Percentiles rank a stretch among this genome's conserved stretches.
phyloP scores from a whole-genome alignment of 2,888 invertebrate genomes.

The Lasius fuliginosus region DNA sequence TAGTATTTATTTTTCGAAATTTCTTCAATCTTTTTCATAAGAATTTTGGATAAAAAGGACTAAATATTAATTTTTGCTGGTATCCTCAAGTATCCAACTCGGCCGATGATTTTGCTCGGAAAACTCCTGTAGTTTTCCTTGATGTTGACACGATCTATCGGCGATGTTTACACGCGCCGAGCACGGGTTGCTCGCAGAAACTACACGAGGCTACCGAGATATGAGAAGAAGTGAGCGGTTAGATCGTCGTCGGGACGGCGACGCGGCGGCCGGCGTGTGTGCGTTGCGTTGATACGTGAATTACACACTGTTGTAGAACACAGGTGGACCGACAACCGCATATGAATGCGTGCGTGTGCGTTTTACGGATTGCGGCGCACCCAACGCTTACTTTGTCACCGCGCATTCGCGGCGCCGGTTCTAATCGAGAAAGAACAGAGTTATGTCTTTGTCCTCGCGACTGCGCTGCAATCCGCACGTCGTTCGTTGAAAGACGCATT shows the following conservation, averaged over 20 bases:
- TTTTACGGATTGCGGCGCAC: slow-evolving; percentile 73
- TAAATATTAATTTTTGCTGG: background rate
- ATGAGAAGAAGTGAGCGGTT: slow-evolving; percentile 52
- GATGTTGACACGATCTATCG: slow-evolving; percentile 8
- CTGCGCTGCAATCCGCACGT: background rate
- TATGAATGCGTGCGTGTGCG: slow-evolving; percentile 59
- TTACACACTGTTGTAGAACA: slow-evolving; percentile 23
- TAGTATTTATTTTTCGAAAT: background rate
- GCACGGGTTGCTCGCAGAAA: slow-evolving; percentile 24
- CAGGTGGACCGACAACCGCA: slow-evolving; percentile 40
- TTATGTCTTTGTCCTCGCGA: background rate
- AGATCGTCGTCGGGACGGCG: slow-evolving; percentile 27
- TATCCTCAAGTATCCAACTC: background rate
- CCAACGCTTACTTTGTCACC: slow-evolving; percentile 83
- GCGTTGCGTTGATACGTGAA: slow-evolving; percentile 27
- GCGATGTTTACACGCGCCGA: slow-evolving; percentile 7
- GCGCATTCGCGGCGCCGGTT: slow-evolving; percentile 64
- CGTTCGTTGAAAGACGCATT: background rate
- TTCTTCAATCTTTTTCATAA: too few relatives aligned
- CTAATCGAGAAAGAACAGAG: slow-evolving; percentile 41
- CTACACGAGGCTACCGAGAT: slow-evolving; percentile 31
- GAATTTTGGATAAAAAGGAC: background rate
- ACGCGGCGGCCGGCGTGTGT: background rate
- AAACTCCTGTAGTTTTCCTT: background rate
- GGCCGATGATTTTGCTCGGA: background rate